Conservation (phyloP, 2,888 invertebrate genomes). For the Melanargia galathea region DNA sequence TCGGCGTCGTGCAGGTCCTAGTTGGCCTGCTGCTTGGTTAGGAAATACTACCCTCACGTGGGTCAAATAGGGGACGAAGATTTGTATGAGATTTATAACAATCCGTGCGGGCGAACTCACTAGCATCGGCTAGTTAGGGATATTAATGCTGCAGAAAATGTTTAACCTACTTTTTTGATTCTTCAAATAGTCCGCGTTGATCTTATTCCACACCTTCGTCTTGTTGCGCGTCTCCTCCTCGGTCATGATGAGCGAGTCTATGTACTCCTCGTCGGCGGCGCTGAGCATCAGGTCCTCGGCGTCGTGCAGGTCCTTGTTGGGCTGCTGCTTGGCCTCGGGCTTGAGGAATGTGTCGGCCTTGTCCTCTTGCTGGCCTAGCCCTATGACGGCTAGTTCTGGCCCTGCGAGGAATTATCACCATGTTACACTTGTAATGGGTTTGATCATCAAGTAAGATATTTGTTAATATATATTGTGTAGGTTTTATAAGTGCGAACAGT, state of each 20-base stretch:
- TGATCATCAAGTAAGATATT: too few relatives aligned
- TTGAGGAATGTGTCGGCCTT: constrained; percentile 62
- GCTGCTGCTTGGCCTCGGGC: constrained; percentile 61
- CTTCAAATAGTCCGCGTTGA: constrained; percentile 93
- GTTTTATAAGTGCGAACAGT: too few relatives aligned
- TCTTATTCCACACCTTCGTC: constrained; percentile 91
- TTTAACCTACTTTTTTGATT: constrained; percentile 86
- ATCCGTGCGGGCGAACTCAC: too few relatives aligned
- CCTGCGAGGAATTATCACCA: constrained; percentile 58
- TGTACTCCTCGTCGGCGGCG: constrained; percentile 93
- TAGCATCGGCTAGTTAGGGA: too few relatives aligned
- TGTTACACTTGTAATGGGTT: neutral
- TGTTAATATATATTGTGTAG: too few relatives aligned
- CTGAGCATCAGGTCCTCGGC: constrained; percentile 85
- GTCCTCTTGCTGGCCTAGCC: constrained; percentile 79
- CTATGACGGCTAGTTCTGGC: constrained; percentile 90
- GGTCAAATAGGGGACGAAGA: too few relatives aligned
- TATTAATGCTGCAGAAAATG: neutral
- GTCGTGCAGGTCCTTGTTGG: constrained; percentile 58
- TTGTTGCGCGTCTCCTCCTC: constrained; percentile 92
- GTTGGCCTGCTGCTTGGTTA: constrained; percentile 53
- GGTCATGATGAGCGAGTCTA: constrained; percentile 89
- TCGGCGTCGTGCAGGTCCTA: constrained; percentile 62
- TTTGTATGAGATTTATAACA: too few relatives aligned
- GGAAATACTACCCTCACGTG: too few relatives aligned